These are phyloP conservation scores for Trididemnum clinides DNA, from an alignment of 23 tunicate genomes.

Conservation along the genomic window DNA sequence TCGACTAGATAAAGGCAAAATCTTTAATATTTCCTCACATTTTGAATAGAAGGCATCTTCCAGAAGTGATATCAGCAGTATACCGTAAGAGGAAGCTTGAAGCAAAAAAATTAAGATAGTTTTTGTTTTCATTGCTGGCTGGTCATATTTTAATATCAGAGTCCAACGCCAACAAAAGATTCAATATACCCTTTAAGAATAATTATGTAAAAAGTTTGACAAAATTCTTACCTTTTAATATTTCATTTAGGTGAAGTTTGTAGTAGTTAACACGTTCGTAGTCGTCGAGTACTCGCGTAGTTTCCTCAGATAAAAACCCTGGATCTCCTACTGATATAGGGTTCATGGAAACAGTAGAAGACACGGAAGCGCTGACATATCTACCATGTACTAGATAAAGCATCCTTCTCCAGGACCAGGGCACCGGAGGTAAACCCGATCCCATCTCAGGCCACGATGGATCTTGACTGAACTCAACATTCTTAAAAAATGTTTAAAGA, in stretches of 20 bases:
- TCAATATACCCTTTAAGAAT: too few relatives aligned
- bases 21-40: too few relatives aligned
- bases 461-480: slow-evolving; percentile 39
- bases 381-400: slow-evolving; percentile 61
- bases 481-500: slow-evolving; percentile 17
- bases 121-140: too few relatives aligned
- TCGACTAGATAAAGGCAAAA: too few relatives aligned
- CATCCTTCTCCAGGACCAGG: slow-evolving; percentile 72
- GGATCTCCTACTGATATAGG: slow-evolving; percentile 61
- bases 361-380: slow-evolving; percentile 49
- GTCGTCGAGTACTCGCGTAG: slow-evolving; percentile 57
- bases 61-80: too few relatives aligned
- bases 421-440: slow-evolving; percentile 49
- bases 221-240: slow-evolving; percentile 72
- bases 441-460: slow-evolving; percentile 49
- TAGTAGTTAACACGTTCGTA: slow-evolving; percentile 61
- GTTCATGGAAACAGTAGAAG: neutral
- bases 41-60: too few relatives aligned
- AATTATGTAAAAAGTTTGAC: too few relatives aligned
- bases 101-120: too few relatives aligned
- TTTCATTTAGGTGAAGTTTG: slow-evolving; percentile 59
- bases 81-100: too few relatives aligned
- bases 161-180: too few relatives aligned
- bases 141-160: too few relatives aligned
- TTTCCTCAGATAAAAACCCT: slow-evolving; percentile 56